Evolutionary conservation across 2,797 vertebrate genomes (phyloP).

Genomic region (Chromobotia macracanthus): DNA sequence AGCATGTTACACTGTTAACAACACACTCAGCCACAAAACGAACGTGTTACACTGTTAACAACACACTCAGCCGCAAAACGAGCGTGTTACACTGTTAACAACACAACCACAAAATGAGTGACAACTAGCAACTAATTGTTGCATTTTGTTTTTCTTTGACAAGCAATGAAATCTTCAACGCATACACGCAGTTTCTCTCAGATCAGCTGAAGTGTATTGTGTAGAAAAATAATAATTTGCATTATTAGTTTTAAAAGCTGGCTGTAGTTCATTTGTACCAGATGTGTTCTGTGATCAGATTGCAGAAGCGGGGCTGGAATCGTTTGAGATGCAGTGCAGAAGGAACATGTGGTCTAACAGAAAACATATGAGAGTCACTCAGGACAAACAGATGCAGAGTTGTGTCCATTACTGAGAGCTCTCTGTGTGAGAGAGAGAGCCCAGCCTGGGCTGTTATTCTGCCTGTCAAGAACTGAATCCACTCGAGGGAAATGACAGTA

Average conservation of each 20-base stretch:
- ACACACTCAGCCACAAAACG: slow-evolving; percentile 65
- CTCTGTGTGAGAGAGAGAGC: slow-evolving; percentile 35
- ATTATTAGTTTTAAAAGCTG: slow-evolving; percentile 11
- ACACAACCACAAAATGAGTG: too few species aligned
- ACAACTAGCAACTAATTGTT: too few species aligned
- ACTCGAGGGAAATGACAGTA: slow-evolving; percentile 44
- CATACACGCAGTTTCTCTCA: background rate
- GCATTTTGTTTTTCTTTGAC: background rate
- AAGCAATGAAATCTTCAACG: background rate
- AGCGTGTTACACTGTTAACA: slow-evolving; percentile 70
- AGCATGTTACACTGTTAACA: background rate
- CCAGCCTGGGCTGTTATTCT: slow-evolving; percentile 31
- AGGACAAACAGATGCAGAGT: slow-evolving; percentile 44
- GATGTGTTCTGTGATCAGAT: slow-evolving; percentile 27
- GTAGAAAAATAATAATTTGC: slow-evolving; percentile 19
- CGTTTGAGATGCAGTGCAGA: slow-evolving; percentile 7
- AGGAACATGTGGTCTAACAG: slow-evolving; percentile 32
- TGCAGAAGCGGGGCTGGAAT: slow-evolving; percentile 38
- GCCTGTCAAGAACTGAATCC: slow-evolving; percentile 34
- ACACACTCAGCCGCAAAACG: slow-evolving; percentile 74
- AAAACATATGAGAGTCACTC: slow-evolving; percentile 41
- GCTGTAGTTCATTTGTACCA: slow-evolving; percentile 25
- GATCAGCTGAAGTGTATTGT: background rate
- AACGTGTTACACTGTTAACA: background rate
- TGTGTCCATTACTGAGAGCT: slow-evolving; percentile 37